Evolutionary conservation across 2,113 vertebrate species (phyloP).

Genomic region (Melozone crissalis): DNA sequence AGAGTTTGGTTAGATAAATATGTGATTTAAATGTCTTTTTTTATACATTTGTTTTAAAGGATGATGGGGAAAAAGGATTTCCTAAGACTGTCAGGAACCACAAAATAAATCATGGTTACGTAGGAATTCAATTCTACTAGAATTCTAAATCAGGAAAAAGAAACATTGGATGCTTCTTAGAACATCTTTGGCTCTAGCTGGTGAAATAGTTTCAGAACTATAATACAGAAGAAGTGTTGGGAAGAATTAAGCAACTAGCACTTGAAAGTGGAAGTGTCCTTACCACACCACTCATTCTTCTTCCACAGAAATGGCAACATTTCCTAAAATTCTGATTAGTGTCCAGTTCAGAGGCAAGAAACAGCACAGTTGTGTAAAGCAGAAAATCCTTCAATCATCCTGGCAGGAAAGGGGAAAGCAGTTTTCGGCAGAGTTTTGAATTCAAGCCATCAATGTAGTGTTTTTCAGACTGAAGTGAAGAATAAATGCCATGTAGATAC

Average conservation of each 20-base stretch:
- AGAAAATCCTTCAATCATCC: background rate
- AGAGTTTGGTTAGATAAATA: background rate
- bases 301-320: background rate
- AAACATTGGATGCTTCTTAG: background rate
- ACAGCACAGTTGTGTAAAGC: rapidly evolving
- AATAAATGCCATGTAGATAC: background rate
- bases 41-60: background rate
- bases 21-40: background rate
- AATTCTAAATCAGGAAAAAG: background rate
- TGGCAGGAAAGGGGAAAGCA: background rate
- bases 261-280: slow-evolving; percentile 2
- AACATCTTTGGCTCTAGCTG: background rate
- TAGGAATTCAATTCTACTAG: background rate
- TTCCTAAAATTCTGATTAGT: background rate
- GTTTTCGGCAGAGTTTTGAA: background rate
- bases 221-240: background rate
- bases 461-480: background rate
- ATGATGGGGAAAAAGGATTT: background rate
- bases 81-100: background rate
- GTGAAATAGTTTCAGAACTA: background rate
- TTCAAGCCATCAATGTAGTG: background rate
- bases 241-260: background rate
- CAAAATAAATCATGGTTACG: background rate
- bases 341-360: background rate
- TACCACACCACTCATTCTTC: background rate